Conservation (phyloP, 2,888 invertebrate genomes). For the Elmis aenea region DNA sequence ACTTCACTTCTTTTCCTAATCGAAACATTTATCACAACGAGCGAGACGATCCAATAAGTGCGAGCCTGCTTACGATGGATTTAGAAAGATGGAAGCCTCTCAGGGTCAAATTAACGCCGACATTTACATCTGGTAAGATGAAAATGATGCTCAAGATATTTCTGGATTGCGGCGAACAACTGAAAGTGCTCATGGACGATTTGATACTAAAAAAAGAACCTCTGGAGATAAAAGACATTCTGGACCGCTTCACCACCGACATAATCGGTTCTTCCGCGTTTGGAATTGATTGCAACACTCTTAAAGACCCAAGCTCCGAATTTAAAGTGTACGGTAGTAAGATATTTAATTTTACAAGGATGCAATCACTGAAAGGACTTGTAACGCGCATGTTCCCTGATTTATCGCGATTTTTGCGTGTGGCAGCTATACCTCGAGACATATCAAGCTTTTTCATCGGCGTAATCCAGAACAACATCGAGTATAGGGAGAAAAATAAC, state of each 20-base stretch:
- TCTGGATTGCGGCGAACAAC: conserved; percentile 11
- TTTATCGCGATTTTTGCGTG: neutral
- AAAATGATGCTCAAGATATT: conserved; percentile 23
- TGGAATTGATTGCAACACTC: conserved; percentile 56
- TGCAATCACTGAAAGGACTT: too few species aligned
- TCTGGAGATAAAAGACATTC: conserved; percentile 41
- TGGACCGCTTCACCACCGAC: conserved; percentile 54
- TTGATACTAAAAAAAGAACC: conserved; percentile 4
- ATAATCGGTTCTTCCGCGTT: conserved; percentile 56
- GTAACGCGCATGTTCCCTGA: too few species aligned
- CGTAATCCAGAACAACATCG: conserved; percentile 44
- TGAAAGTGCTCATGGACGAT: conserved; percentile 11
- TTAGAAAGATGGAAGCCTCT: conserved; percentile 57
- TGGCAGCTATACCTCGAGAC: neutral
- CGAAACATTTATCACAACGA: conserved; percentile 43
- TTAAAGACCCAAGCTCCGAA: conserved; percentile 49
- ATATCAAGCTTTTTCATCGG: conserved; percentile 43
- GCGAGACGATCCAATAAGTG: conserved; percentile 51
- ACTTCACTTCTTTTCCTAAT: conserved; percentile 56
- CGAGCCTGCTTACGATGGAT: conserved; percentile 50
- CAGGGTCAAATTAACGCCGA: conserved; percentile 53
- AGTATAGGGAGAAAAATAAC: conserved; percentile 45
- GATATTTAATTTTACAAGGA: conserved; percentile 11
- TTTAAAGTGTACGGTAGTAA: conserved; percentile 38
- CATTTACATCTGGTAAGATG: too few species aligned